Percentiles rank a stretch among this genome's conserved stretches.
phyloP scores from a whole-genome alignment of 2,888 invertebrate genomes.

The Acanthosepion pharaonis region DNA sequence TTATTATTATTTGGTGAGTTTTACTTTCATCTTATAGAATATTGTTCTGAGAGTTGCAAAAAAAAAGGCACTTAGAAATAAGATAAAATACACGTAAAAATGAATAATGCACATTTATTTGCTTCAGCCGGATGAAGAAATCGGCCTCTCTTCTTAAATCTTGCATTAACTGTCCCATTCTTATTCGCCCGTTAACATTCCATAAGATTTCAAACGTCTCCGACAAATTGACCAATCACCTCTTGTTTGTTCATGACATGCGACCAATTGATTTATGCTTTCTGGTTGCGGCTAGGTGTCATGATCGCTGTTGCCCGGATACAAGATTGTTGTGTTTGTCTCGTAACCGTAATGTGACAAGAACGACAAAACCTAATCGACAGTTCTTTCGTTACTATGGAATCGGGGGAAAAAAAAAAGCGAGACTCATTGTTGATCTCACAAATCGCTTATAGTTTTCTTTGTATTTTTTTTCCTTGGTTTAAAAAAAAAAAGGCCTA shows the following conservation, averaged over 20 bases:
- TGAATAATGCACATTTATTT: too few species aligned
- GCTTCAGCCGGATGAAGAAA: too few species aligned
- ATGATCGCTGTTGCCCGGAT: neutral
- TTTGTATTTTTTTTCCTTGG: too few species aligned
- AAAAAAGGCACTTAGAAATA: too few species aligned
- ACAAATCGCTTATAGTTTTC: too few species aligned
- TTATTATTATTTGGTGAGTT: too few species aligned
- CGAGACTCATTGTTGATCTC: too few species aligned
- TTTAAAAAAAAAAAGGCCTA: too few species aligned
- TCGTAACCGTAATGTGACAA: neutral
- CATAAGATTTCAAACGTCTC: neutral
- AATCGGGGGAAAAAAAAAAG: neutral
- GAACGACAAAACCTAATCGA: neutral
- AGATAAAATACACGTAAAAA: too few species aligned
- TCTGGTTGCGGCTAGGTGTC: neutral
- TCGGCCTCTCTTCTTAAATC: neutral
- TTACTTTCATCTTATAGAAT: too few species aligned
- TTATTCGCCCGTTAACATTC: neutral
- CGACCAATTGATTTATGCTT: neutral
- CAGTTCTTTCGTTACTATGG: neutral
- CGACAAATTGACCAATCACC: neutral
- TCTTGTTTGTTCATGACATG: neutral
- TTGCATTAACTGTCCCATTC: neutral
- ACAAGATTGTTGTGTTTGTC: neutral
- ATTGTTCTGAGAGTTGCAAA: too few species aligned